These are phyloP conservation scores for Orthosia incerta DNA, from an alignment of 2,888 invertebrate genomes.

Conservation along the genomic window DNA sequence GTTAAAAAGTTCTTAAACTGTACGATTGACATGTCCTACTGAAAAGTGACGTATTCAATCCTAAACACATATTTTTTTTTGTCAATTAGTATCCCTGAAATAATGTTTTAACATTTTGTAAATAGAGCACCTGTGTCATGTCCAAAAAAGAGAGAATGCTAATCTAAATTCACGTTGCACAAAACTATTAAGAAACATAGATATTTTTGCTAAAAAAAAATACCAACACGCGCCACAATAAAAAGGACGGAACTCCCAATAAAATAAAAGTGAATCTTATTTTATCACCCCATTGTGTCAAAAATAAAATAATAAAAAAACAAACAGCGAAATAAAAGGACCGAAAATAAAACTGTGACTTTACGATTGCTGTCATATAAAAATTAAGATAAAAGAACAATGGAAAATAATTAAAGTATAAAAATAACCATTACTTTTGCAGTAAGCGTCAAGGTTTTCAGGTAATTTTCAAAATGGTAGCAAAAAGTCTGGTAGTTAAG, in stretches of 20 bases:
- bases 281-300: constrained; percentile 24
- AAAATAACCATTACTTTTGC: constrained; percentile 8
- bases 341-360: constrained; percentile 5
- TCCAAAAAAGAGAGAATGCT: neutral
- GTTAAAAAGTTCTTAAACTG: neutral
- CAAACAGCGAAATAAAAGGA: constrained; percentile 10
- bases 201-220: constrained; percentile 5
- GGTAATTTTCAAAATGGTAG: constrained; percentile 13
- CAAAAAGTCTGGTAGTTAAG: neutral
- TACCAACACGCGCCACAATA: constrained; percentile 31
- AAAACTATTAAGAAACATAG: neutral
- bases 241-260: constrained; percentile 8
- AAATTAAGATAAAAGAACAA: constrained; percentile 19
- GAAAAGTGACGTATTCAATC: neutral
- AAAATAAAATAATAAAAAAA: constrained; percentile 21
- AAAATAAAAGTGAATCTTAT: constrained; percentile 38
- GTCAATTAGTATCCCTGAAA: no score
- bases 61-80: neutral
- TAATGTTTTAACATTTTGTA: no score
- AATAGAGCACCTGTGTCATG: no score
- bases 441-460: neutral
- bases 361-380: constrained; percentile 31
- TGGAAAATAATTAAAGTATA: constrained; percentile 21
- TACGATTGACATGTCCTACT: neutral
- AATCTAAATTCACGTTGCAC: neutral